Evolutionary conservation across 2,888 invertebrate genomes (phyloP), one percentile per base, ranked within the genome.

Genomic region (Acanthosepion esculentum): DNA sequence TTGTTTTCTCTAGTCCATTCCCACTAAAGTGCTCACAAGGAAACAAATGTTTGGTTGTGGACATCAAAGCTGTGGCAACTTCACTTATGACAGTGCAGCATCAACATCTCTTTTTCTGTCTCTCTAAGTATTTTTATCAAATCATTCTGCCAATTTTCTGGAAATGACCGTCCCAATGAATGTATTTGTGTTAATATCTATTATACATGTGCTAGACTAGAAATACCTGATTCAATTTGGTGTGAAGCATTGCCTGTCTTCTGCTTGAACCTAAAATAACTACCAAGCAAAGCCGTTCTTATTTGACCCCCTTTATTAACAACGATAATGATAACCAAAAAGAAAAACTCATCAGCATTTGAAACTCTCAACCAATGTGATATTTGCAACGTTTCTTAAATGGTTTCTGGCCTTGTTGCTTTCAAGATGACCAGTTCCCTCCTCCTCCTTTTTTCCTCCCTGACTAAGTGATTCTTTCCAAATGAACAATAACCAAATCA

Each of bases 131-230:
- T 78, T 78, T 10, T 78, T n/a, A 78, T 78, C 78, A 78, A 78
- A 15, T 78, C 64, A 26, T 64, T 64, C 78, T 78, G 78, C 78
- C 78, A 78, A n/a, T n/a, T n/a, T n/a, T 78, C 78, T 78, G 78
- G 33, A 78, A 78, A 78, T 78, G 78, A 78, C 78, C 78, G 78
- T 78, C 78, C 78, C 78, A 78, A 78, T 78, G 78, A 78, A 78
- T 78, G 78, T 78, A 33, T 78, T 78, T 78, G 78, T 78, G 78
- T 78, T 78, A 29, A 78, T 78, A 29, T n/a, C n/a, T 33, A n/a
- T 78, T 78, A 78, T 15, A n/a, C n/a, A 78, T 12, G 12, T 78
- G 78, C n/a, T 78, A 78, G 78, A n/a, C 78, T 78, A 78, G 78
- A 78, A 78, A 78, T 78, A 33, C 78, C 78, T n/a, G 18, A 78